Conservation (phyloP, 2,888 invertebrate species). For the Gymnosoma rotundatum region DNA sequence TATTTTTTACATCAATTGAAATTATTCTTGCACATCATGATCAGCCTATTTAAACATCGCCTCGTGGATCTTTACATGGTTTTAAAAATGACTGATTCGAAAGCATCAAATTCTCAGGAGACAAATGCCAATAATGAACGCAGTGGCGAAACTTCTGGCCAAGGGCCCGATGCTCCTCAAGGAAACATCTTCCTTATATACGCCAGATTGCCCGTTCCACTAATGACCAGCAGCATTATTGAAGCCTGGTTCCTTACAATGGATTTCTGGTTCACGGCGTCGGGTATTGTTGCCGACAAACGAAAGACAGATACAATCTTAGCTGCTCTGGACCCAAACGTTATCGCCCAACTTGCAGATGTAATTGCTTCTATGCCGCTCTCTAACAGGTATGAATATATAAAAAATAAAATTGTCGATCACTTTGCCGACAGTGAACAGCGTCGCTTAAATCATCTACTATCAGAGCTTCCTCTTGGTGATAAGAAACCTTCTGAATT, state of each 20-base stretch:
- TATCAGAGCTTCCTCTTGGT: not conserved
- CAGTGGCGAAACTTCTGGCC: too few relatives aligned
- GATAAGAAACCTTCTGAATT: constrained; percentile 24
- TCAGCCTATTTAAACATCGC: too few relatives aligned
- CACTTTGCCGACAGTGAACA: constrained; percentile 14
- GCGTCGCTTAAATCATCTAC: not conserved
- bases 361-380: not conserved
- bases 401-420: too few relatives aligned
- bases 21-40: too few relatives aligned
- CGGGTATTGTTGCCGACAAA: not conserved
- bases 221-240: not conserved
- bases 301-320: constrained; percentile 15
- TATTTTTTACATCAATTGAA: too few relatives aligned
- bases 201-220: constrained; percentile 13
- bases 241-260: constrained; percentile 19
- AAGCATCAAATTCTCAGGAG: too few relatives aligned
- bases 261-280: constrained; percentile 29
- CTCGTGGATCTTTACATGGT: too few relatives aligned
- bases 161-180: too few relatives aligned
- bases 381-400: not conserved
- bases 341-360: not conserved
- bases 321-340: not conserved
- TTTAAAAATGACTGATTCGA: too few relatives aligned
- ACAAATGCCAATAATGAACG: too few relatives aligned
- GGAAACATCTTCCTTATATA: too few relatives aligned